Evolutionary conservation across 2,888 invertebrate species (phyloP).

Genomic region (Theretra japonica): DNA sequence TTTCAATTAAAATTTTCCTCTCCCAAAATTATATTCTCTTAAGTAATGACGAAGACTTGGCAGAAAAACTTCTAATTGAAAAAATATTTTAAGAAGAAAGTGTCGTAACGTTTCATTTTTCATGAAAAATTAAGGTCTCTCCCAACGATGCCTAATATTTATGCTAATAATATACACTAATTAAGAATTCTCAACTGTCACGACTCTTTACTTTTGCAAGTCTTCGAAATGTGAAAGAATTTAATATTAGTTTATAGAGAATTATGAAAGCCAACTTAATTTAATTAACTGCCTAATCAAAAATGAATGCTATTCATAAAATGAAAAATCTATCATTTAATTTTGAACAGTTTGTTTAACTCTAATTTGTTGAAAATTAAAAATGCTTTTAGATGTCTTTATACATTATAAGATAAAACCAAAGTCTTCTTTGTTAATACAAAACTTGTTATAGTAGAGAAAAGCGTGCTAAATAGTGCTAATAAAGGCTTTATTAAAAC

Average conservation of each 20-base stretch:
- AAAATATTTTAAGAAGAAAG: conserved; percentile 42
- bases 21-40: conserved; percentile 17
- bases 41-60: conserved; percentile 29
- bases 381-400: not conserved
- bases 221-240: conserved; percentile 45
- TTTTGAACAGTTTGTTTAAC: not conserved
- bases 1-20: conserved; percentile 18
- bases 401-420: not conserved
- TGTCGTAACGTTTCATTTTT: conserved; percentile 41
- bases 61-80: conserved; percentile 49
- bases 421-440: too few relatives aligned
- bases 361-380: not conserved
- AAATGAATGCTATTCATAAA: not conserved
- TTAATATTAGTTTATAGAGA: conserved; percentile 40
- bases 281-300: conserved; percentile 16
- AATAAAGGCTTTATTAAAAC: too few relatives aligned
- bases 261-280: conserved; percentile 31
- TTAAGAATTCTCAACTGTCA: conserved; percentile 44
- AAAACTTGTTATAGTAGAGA: too few relatives aligned
- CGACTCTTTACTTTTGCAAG: conserved; percentile 33
- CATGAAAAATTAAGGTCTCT: conserved; percentile 37
- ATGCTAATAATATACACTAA: conserved; percentile 54
- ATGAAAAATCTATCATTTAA: not conserved
- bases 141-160: conserved; percentile 46
- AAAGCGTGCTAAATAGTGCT: too few relatives aligned